Evolutionary conservation across 2,888 invertebrate species (phyloP), one percentile per base, ranked within the genome.

Genomic region (Argyresthia goedartella): DNA sequence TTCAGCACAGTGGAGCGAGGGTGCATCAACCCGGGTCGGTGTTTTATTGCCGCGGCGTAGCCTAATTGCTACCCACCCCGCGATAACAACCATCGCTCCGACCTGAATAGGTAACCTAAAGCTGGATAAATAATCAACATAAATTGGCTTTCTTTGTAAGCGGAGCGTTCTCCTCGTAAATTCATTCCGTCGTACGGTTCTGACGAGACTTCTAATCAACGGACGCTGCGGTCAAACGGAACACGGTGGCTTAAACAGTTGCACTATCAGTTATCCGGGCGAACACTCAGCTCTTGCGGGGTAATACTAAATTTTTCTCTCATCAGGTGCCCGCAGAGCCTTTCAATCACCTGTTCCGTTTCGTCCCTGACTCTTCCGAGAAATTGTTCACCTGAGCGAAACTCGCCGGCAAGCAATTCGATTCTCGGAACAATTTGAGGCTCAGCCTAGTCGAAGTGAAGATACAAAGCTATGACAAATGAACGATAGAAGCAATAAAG

Each of bases 11-110:
- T 47, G 11, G n/a, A 16, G 73, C 75, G 25, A 25, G 25, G 25
- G 25, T 25, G 58, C 63, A 62, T 57, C 60, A 59, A 54, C 58
- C 59, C 66, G 65, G 71, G 64, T 65, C 71, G 60, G 68, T 69
- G 66, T 76, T 81, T 81, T 78, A 82, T 78, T 76, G 71, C 36
- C 36, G 36, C 48, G 15, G 9, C 44, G 44, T 9, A 14, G 64
- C 77, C 76, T 80, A 81, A 81, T 82, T 82, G 76, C 75, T 72
- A 71, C 65, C 71, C 71, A 71, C 66, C 68, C 73, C 68, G 69
- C 67, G 72, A 71, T 73, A 75, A 73, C 73, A 66, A 71, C 69
- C 66, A 71, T 71, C 65, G 73, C 74, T 77, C 77, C 66, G 74
- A 76, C 77, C 77, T 73, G 76, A 66, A 74, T 75, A 60, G 57